A percentile compares a stretch with the other conserved stretches of the same genome.
phyloP scores from a whole-genome alignment of 2,797 vertebrate species.

The Propithecus perrieri region DNA sequence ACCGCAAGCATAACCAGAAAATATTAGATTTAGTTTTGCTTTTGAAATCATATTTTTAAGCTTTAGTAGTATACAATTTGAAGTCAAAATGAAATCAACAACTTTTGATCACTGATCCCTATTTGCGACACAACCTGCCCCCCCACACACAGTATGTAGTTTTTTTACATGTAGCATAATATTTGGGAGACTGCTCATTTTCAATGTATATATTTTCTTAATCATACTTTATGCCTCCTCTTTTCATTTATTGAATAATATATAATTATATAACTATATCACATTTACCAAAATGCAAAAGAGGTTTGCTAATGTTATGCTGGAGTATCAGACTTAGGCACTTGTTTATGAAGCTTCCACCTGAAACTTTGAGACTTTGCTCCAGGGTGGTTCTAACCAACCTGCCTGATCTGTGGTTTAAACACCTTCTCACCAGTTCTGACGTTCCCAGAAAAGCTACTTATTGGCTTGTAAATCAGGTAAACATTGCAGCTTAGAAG shows the following conservation, averaged over 20 bases:
- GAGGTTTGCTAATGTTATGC: background rate
- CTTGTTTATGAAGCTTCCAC: background rate
- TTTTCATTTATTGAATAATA: background rate
- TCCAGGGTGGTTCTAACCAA: background rate
- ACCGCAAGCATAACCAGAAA: background rate
- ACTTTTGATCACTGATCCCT: background rate
- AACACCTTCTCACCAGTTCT: background rate
- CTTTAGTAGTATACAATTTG: background rate
- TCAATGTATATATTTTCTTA: background rate
- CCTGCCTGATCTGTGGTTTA: background rate
- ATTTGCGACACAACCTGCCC: background rate
- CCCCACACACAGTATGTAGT: too few species aligned
- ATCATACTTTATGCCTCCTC: background rate
- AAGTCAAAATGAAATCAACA: background rate
- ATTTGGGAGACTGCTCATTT: background rate
- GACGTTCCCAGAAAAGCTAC: background rate
- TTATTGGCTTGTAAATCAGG: background rate
- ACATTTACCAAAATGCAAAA: background rate
- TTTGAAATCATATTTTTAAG: background rate
- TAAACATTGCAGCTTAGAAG: background rate
- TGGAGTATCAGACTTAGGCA: background rate
- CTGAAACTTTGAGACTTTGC: background rate
- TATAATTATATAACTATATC: background rate
- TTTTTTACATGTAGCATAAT: background rate
- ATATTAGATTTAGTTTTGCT: background rate